Conservation (phyloP, 2,113 vertebrate genomes). For the Bubo blakistoni region DNA sequence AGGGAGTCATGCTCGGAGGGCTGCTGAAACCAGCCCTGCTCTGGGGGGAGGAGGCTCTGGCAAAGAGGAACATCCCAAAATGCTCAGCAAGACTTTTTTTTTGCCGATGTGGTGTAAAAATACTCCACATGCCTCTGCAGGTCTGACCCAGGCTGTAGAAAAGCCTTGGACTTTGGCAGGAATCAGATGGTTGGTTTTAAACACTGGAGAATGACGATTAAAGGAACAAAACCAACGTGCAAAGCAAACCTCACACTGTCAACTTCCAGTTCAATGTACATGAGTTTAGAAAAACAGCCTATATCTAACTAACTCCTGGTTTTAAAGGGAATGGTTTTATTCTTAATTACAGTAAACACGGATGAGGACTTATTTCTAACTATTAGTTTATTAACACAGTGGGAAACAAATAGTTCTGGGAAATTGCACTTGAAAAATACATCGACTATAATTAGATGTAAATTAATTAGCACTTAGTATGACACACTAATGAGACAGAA, state of each 20-base stretch:
- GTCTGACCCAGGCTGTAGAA: background rate
- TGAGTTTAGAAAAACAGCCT: conserved; percentile 49
- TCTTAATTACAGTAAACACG: conserved; percentile 61
- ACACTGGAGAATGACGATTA: background rate
- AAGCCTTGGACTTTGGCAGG: background rate
- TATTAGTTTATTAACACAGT: conserved; percentile 61
- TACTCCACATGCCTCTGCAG: background rate
- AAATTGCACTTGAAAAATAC: conserved; percentile 52
- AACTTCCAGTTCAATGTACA: conserved; percentile 23
- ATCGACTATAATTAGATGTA: conserved; percentile 51
- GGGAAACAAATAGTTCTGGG: conserved; percentile 42
- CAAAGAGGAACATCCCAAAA: background rate
- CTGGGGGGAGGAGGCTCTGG: background rate
- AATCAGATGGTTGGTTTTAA: conserved; percentile 4
- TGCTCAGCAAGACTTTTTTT: background rate
- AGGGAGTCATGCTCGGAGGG: background rate
- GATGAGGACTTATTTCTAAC: conserved; percentile 54
- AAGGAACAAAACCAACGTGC: background rate
- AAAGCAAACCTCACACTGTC: background rate
- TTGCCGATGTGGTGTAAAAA: background rate
- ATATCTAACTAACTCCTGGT: conserved; percentile 43
- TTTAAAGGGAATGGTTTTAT: conserved; percentile 42
- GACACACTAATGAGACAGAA: conserved; percentile 62
- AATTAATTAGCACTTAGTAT: conserved; percentile 61
- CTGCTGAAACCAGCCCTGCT: background rate